These are phyloP conservation scores for Mesoclemmys tuberculata DNA, from an alignment of 2,113 vertebrate genomes.

Conservation along the genomic window DNA sequence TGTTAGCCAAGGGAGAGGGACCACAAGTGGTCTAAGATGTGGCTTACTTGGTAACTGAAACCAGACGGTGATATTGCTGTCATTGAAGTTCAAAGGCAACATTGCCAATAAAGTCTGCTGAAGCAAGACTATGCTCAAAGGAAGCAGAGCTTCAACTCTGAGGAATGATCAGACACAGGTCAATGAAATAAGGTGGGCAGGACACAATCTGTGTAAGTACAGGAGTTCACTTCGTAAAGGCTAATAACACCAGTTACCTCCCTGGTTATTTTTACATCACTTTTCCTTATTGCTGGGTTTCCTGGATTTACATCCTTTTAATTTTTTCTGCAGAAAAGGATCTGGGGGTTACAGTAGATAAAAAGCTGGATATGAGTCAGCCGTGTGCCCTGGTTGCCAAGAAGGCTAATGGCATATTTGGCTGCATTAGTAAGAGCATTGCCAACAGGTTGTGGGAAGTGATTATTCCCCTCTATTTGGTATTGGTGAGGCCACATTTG, in stretches of 20 bases:
- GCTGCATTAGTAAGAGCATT: too few relatives aligned
- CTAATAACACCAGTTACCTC: background rate
- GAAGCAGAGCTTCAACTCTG: background rate
- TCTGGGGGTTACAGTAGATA: too few relatives aligned
- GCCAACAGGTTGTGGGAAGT: too few relatives aligned
- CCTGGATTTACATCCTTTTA: background rate
- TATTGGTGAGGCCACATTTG: too few relatives aligned
- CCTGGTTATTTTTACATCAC: conserved; percentile 35
- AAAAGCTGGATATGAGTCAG: too few relatives aligned
- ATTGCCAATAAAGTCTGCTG: background rate
- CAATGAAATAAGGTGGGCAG: background rate
- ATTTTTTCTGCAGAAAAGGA: too few relatives aligned
- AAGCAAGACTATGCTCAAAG: background rate
- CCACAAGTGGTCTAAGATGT: background rate
- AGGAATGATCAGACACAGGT: background rate
- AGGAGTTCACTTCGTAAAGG: conserved; percentile 38
- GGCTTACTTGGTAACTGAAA: background rate
- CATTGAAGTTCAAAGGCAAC: background rate
- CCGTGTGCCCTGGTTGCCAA: too few relatives aligned
- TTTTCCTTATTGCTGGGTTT: conserved; percentile 22
- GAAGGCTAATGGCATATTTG: too few relatives aligned
- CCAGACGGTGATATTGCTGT: background rate
- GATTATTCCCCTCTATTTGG: too few relatives aligned
- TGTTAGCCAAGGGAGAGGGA: background rate
- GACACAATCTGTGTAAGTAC: background rate